These are phyloP conservation scores for Halyomorpha halys DNA, from an alignment of 1,140 invertebrate species.

Conservation along the genomic window DNA sequence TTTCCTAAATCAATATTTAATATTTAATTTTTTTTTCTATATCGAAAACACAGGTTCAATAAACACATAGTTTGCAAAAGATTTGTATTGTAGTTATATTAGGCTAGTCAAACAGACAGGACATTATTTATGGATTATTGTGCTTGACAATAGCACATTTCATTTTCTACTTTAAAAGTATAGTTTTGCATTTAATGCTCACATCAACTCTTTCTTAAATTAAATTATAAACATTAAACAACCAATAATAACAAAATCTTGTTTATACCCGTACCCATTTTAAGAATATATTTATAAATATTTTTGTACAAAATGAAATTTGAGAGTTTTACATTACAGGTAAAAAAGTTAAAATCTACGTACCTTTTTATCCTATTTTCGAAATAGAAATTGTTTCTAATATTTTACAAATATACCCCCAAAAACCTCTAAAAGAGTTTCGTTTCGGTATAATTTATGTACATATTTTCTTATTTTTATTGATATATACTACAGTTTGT, in stretches of 20 bases:
- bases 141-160: conserved; percentile 7
- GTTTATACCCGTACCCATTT: conserved; percentile 9
- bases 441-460: not conserved
- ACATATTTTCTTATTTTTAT: conserved; percentile 9
- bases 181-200: conserved; percentile 9
- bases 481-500: conserved; percentile 1
- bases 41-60: too few species aligned
- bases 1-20: too few species aligned
- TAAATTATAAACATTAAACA: conserved; percentile 5
- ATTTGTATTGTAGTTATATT: conserved; percentile 10
- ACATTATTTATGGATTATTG: conserved; percentile 7
- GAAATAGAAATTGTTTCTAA: not conserved
- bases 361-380: conserved; percentile 6
- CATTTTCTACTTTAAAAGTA: not conserved
- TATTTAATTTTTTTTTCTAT: too few species aligned
- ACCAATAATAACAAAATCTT: conserved; percentile 3
- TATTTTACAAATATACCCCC: conserved; percentile 14
- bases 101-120: not conserved
- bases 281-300: conserved; percentile 20
- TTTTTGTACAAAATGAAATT: conserved; percentile 17
- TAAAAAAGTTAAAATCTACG: conserved; percentile 13
- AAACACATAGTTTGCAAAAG: not conserved
- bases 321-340: conserved; percentile 13
- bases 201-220: not conserved
- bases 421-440: not conserved